Base-by-base conservation (phyloP, 1,140 invertebrate species). In the Fragariocoptes setiger region DNA sequence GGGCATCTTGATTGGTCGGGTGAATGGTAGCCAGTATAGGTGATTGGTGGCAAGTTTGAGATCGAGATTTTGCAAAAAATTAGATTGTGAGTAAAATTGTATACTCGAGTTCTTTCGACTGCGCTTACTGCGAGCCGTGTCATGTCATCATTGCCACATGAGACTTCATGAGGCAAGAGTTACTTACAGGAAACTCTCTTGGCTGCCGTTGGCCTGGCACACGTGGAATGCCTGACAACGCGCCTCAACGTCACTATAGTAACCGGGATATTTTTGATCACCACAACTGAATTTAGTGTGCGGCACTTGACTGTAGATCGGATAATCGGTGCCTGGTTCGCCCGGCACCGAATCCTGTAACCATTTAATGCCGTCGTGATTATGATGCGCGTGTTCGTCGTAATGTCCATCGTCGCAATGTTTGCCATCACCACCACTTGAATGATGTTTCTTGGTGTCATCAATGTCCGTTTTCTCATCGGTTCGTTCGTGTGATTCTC, bases 121-220 rank as follows among this genome's bases (percentile, higher is more conserved):
- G n/a, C n/a, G n/a, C n/a, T n/a, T n/a, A n/a, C n/a, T n/a, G n/a
- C n/a, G n/a, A n/a, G n/a, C n/a, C n/a, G n/a, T n/a, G n/a, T n/a
- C n/a, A n/a, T n/a, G n/a, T n/a, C n/a, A n/a, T n/a, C n/a, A n/a
- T n/a, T n/a, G n/a, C n/a, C n/a, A n/a, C n/a, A n/a, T n/a, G n/a
- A n/a, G n/a, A n/a, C n/a, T n/a, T n/a, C n/a, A n/a, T n/a, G n/a
- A n/a, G n/a, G n/a, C n/a, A n/a, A n/a, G n/a, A n/a, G n/a, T n/a
- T 31, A 31, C 25, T 31, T 31, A 83, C 0, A 83, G 65, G 54
- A 83, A 82, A 1, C 61, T 60, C 44, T 61, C 60, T 39, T 60
- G 60, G 0, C 57, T 53, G 17, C 62, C 61, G 22, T 61, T 58
- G 3, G 52, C 54, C 49, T 66, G 63, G 43, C 65, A 67, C 20